phyloP scores from a whole-genome alignment of 2,113 vertebrate species.

The Ardeotis arabs region DNA sequence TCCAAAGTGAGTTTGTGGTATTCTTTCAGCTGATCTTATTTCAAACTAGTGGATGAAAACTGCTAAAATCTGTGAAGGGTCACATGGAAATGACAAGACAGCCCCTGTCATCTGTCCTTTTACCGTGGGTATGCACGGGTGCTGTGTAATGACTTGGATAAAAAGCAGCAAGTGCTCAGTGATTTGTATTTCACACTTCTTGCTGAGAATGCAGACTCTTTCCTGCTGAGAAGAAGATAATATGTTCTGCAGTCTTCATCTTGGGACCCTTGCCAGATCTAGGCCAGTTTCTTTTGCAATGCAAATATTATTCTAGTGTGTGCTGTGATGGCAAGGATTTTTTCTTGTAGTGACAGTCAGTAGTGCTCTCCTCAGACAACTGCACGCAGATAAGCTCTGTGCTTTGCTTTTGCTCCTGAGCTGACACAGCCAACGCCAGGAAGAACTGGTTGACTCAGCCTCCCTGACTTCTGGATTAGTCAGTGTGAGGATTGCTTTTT shows the following conservation, averaged over 20 bases:
- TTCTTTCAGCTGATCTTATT: neutral
- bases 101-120: neutral
- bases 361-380: neutral
- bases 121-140: neutral
- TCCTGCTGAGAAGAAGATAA: neutral
- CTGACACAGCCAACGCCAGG: rapidly evolving
- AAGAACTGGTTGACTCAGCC: neutral
- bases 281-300: neutral
- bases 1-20: neutral
- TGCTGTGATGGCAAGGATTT: neutral
- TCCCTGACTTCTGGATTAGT: neutral
- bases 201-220: neutral
- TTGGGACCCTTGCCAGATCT: neutral
- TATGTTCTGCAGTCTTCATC: neutral
- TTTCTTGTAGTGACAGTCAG: neutral
- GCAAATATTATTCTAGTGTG: neutral
- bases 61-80: neutral
- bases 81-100: neutral
- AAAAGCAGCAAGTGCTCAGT: neutral
- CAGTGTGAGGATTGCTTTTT: neutral
- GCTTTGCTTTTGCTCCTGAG: neutral
- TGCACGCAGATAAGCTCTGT: neutral
- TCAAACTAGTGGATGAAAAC: neutral
- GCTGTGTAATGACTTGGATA: neutral
- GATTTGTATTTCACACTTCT: neutral